Conservation (phyloP, 2,113 vertebrate genomes). For the Ciconia boyciana region DNA sequence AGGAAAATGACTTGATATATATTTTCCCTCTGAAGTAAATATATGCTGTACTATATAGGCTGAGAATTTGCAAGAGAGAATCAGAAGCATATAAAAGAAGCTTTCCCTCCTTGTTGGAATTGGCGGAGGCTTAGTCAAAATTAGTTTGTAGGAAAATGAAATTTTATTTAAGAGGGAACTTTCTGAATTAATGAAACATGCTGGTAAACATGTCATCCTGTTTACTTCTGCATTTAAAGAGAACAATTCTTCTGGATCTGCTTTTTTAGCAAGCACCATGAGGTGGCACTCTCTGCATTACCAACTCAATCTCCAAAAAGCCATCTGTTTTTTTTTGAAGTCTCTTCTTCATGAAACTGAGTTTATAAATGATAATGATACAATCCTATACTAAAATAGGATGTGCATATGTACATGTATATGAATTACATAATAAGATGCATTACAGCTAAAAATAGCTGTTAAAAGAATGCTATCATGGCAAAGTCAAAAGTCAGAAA, state of each 20-base stretch:
- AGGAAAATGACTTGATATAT: neutral
- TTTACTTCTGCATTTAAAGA: neutral
- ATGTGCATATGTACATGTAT: slow-evolving; percentile 1
- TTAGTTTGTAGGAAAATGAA: neutral
- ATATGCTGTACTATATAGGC: neutral
- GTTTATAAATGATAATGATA: slow-evolving; percentile 46
- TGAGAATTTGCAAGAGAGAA: neutral
- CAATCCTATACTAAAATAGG: slow-evolving; percentile 13
- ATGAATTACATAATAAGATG: slow-evolving; percentile 45
- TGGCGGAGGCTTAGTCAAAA: neutral
- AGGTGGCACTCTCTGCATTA: slow-evolving; percentile 43
- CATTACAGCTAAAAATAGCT: slow-evolving; percentile 33
- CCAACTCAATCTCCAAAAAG: neutral
- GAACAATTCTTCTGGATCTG: neutral
- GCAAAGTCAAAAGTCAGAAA: slow-evolving; percentile 21
- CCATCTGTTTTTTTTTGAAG: neutral
- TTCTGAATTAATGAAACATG: neutral
- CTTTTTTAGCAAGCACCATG: neutral
- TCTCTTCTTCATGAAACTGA: neutral
- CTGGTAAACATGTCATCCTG: neutral
- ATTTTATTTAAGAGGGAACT: neutral
- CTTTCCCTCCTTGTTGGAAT: neutral
- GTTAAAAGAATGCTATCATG: neutral
- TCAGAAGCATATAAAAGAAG: neutral
- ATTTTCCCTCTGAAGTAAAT: neutral